Base-by-base conservation (phyloP, 2,797 vertebrate species). In the Hoplostethus mediterraneus region DNA sequence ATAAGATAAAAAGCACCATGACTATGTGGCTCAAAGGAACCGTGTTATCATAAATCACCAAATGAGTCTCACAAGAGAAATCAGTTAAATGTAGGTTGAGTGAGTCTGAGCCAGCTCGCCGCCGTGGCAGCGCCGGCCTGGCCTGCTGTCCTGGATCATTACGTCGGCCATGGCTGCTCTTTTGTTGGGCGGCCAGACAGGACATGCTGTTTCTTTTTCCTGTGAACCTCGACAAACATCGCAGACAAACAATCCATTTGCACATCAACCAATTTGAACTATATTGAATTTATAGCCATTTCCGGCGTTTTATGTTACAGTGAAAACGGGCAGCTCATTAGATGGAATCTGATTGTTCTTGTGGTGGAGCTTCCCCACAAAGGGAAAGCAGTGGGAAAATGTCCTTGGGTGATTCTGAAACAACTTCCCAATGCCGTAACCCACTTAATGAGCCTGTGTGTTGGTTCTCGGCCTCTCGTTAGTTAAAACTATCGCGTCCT, bases 301-400 rank as follows among this genome's bases (percentile, higher is more conserved):
- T 1, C 11, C 1, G 11, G 17, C 2, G 17, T 42, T 6, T 63
- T 71, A 53, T 58, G 65, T 53, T 31, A 21, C 28, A 25, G 11
- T 30, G 21, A 62, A 62, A 28, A 63, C n/a, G 67, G 54, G n/a
- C 53, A 25, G 49, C 75, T 81, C 68, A 73, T 86, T 76, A 79
- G 59, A 55, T 64, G 2, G 2, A 36, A 55, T 63, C 9, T 63
- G 47, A 16, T 56, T 79, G 52, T 65, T 70, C 33, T 44, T 0
- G 3, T 33, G 61, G 57, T 12, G 6, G 60, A 38, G 48, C 63
- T 59, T 63, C 31, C 33, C 56, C 36, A 58, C 75, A 72, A 53
- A 64, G 49, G 30, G 53, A 57, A 14, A 33, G 8, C 5, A n/a
- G 31, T 17, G 55, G 13, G 28, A 12, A 58, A 60, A 42, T 51